Evolutionary conservation across 35 echinoderm and acorn worm species (phyloP), one percentile per base, ranked within the genome.

Genomic region (Apostichopus japonicus): DNA sequence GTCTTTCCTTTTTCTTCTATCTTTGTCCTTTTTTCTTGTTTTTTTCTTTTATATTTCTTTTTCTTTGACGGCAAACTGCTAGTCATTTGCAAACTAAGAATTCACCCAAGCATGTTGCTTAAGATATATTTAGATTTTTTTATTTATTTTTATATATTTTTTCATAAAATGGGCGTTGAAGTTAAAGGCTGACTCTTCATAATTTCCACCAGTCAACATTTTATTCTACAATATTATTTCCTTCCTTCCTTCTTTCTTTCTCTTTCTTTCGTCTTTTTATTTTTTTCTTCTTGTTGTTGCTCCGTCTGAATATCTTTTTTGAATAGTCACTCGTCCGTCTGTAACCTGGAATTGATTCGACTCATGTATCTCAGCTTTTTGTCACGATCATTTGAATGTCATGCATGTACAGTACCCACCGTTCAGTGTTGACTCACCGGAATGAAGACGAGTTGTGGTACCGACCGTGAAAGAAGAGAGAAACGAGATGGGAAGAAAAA

Each of bases 331-430:
- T 19, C 63, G 63, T 11, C 19, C 11, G 22, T 80, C 24, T 13
- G 78, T 13, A 54, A 23, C 78, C 11, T 10, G 22, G 53, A 11
- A 25, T 54, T 22, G 16, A 54, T 25, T 33, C 53, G 13, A 80
- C 24, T 25, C 53, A 33, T 80, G 78, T 23, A 14, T 80, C 78
- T 80, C 53, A 10, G 24, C 78, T 80, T 44, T 44, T 13, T 80
- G 78, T 33, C 24, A 23, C 24, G 78, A 80, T 80, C 24, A 80
- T 80, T 25, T 13, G 53, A 54, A 80, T 80, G 78, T 80, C 78
- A 80, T 54, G 22, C 9, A 19, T 15, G 63, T 10, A 44, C 33
- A 8, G 63, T 10, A 44, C 33, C 33, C 33, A 19, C 63, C 63
- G 63, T 67, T 67, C 63, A 19, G 11, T 67, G 63, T 67, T 67